phyloP scores from a whole-genome alignment of 2,113 vertebrate species.

The Bubalus kerabau region DNA sequence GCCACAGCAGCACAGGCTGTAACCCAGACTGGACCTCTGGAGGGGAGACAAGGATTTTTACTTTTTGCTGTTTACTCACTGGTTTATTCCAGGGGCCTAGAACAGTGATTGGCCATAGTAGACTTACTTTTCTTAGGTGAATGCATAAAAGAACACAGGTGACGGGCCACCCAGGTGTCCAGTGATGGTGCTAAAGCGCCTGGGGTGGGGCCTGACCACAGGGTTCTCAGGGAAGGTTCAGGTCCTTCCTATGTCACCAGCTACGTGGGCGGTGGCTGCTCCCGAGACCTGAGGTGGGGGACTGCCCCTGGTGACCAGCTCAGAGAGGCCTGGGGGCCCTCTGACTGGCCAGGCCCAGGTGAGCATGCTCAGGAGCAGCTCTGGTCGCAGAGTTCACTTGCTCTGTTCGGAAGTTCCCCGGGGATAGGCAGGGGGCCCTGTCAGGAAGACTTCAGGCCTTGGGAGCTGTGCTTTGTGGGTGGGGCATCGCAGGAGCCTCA shows the following conservation, averaged over 20 bases:
- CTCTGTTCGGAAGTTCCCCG: not conserved
- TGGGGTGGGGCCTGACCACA: not conserved
- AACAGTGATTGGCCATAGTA: not conserved
- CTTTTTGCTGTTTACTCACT: not conserved
- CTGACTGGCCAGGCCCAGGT: not conserved
- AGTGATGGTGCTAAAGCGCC: not conserved
- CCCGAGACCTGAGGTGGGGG: not conserved
- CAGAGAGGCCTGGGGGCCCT: not conserved
- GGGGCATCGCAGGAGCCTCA: not conserved
- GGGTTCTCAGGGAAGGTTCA: not conserved
- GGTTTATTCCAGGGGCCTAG: not conserved
- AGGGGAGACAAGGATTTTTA: not conserved
- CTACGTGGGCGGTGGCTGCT: not conserved
- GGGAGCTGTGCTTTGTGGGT: not conserved
- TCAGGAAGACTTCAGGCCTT: not conserved
- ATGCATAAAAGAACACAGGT: not conserved
- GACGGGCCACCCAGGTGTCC: not conserved
- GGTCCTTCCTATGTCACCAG: not conserved
- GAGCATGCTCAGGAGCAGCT: not conserved
- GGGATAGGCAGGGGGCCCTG: not conserved
- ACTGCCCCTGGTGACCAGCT: not conserved
- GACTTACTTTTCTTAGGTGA: not conserved
- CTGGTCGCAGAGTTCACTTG: rapidly evolving
- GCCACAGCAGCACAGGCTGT: not conserved
- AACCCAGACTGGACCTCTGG: not conserved